These are phyloP conservation scores for Formica selysi DNA, from an alignment of 1,140 invertebrate genomes.

Conservation along the genomic window DNA sequence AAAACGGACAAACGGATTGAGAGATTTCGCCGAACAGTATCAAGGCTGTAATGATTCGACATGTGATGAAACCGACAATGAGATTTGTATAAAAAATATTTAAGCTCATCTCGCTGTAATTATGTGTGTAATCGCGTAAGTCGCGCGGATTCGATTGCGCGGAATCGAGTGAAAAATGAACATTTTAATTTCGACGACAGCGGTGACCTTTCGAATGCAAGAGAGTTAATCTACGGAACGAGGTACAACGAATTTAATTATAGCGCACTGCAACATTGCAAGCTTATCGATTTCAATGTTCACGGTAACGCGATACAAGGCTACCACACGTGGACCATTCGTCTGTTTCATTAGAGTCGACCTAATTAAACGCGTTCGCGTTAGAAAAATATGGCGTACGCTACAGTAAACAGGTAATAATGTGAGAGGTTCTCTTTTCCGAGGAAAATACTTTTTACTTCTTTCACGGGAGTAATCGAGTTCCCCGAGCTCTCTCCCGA, in stretches of 20 bases:
- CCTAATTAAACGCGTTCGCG: not conserved
- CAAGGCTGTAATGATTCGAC: not conserved
- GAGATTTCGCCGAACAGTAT: conserved; percentile 21
- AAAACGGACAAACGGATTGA: conserved; percentile 48
- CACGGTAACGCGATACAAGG: not conserved
- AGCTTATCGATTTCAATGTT: conserved; percentile 21
- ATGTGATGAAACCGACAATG: not conserved
- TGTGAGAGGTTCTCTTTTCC: not conserved
- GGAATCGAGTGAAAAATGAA: conserved; percentile 7
- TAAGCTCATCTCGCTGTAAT: conserved; percentile 5
- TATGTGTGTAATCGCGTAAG: not conserved
- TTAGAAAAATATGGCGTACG: not conserved
- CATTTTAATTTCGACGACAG: not conserved
- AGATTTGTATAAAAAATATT: not conserved
- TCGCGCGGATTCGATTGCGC: not conserved
- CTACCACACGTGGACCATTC: not conserved
- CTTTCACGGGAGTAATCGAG: not conserved
- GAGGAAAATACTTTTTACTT: not conserved
- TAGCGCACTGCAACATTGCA: not conserved
- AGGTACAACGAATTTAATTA: not conserved
- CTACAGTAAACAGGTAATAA: conserved; percentile 1
- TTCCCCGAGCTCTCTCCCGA: not conserved
- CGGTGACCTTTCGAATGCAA: not conserved
- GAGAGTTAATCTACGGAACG: not conserved
- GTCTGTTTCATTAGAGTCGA: not conserved